These are phyloP conservation scores for Heliothis virescens DNA, from an alignment of 1,140 invertebrate genomes.

Conservation along the genomic window DNA sequence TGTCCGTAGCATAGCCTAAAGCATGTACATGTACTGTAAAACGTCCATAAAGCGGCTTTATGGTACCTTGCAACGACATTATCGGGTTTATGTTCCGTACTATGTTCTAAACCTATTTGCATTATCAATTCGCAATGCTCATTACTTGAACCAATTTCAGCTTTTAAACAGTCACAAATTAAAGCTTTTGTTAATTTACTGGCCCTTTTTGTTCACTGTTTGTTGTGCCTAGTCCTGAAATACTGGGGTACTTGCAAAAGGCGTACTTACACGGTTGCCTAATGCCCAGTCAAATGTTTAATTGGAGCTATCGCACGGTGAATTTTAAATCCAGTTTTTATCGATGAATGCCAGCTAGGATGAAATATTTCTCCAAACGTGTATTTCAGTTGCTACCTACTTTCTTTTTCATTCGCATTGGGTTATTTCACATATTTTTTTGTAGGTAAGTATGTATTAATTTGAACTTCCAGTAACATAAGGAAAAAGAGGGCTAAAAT, in stretches of 20 bases:
- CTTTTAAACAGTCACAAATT: neutral
- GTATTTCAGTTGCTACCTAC: neutral
- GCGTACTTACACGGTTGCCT: constrained; percentile 24
- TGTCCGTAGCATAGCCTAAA: constrained; percentile 15
- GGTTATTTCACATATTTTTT: too few species aligned
- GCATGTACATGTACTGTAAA: constrained; percentile 18
- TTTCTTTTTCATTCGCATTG: too few species aligned
- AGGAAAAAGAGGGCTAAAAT: too few species aligned
- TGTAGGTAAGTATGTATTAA: too few species aligned
- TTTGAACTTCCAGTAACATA: too few species aligned
- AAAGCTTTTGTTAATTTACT: constrained; percentile 13
- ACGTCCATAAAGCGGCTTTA: constrained; percentile 18
- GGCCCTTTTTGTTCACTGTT: neutral
- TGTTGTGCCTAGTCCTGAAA: neutral
- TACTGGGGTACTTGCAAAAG: constrained; percentile 15
- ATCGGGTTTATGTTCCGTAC: constrained; percentile 17
- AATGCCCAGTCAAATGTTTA: constrained; percentile 46
- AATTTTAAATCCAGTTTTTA: constrained; percentile 41
- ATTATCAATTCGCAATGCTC: constrained; percentile 34
- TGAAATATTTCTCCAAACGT: neutral
- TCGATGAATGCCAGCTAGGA: neutral
- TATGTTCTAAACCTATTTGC: constrained; percentile 14
- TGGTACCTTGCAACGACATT: constrained; percentile 12
- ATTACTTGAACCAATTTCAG: constrained; percentile 22
- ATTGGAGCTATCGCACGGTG: constrained; percentile 41